These are phyloP conservation scores for Thereva unica DNA, from an alignment of 2,888 invertebrate genomes.

Conservation along the genomic window DNA sequence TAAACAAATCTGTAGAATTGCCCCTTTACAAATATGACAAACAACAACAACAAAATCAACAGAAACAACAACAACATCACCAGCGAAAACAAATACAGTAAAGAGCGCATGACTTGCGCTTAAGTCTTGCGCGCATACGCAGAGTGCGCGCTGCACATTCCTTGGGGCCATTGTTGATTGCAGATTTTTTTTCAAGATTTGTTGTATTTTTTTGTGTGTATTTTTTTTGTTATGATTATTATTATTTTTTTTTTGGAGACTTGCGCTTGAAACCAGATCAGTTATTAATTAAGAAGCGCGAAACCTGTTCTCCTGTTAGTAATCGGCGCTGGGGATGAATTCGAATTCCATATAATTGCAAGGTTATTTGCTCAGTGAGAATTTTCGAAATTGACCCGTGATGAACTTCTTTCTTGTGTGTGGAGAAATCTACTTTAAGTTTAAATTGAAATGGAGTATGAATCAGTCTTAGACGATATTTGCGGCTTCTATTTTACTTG, in stretches of 20 bases:
- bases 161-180: slow-evolving; percentile 11
- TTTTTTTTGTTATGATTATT: neutral
- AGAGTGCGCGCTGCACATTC: slow-evolving; percentile 1
- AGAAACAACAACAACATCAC: too few species aligned
- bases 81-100: too few species aligned
- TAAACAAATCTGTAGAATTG: too few species aligned
- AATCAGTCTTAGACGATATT: too few species aligned
- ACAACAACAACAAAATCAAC: too few species aligned
- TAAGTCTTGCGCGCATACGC: slow-evolving; percentile 13
- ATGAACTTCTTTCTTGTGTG: too few species aligned
- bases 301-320: slow-evolving; percentile 18
- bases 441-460: too few species aligned
- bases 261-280: slow-evolving; percentile 19
- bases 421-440: too few species aligned
- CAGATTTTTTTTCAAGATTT: slow-evolving; percentile 3
- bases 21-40: too few species aligned
- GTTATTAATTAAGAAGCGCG: slow-evolving; percentile 17
- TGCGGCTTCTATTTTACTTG: too few species aligned
- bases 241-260: slow-evolving; percentile 6
- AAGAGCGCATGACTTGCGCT: slow-evolving; percentile 1
- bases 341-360: slow-evolving; percentile 16
- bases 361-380: slow-evolving; percentile 13
- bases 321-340: slow-evolving; percentile 5
- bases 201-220: slow-evolving; percentile 5
- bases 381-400: neutral